phyloP scores from a whole-genome alignment of 2,113 vertebrate species.

The Chionodraco myersi region DNA sequence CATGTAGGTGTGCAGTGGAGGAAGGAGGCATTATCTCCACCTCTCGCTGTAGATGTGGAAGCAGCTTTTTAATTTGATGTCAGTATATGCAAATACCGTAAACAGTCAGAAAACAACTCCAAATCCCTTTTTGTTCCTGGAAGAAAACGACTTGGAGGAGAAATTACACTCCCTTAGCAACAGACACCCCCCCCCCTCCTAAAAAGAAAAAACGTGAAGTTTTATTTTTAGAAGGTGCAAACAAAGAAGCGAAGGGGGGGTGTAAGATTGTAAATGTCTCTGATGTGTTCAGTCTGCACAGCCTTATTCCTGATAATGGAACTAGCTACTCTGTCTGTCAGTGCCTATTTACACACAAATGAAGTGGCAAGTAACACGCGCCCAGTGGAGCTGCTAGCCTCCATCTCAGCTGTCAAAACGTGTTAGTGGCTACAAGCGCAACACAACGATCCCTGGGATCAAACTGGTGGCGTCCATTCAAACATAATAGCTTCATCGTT shows the following conservation, averaged over 20 bases:
- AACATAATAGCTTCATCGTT: constrained; percentile 75
- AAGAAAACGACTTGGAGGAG: constrained; percentile 55
- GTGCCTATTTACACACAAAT: constrained; percentile 80
- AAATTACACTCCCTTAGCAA: constrained; percentile 65
- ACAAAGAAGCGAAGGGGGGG: constrained; percentile 43
- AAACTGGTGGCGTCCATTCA: constrained; percentile 62
- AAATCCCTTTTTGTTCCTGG: constrained; percentile 53
- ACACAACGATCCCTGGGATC: constrained; percentile 73
- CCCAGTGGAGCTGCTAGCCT: constrained; percentile 71
- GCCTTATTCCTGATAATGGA: constrained; percentile 78
- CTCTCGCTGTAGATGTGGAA: constrained; percentile 39
- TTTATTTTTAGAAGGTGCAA: constrained; percentile 80
- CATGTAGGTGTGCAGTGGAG: constrained; percentile 13
- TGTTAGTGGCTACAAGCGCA: constrained; percentile 76
- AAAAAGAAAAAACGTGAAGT: constrained; percentile 13
- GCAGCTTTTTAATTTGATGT: constrained; percentile 69
- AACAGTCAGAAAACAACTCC: constrained; percentile 43
- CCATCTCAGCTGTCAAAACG: constrained; percentile 77
- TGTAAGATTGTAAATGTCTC: constrained; percentile 67
- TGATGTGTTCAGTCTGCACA: constrained; percentile 75
- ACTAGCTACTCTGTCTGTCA: constrained; percentile 74
- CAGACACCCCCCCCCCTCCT: constrained; percentile 28
- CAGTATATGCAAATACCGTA: constrained; percentile 53
- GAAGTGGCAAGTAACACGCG: constrained; percentile 69
- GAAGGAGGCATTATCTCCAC: constrained; percentile 33